Evolutionary conservation across 2,113 vertebrate species (phyloP).

Genomic region (Amphilophus citrinellus): DNA sequence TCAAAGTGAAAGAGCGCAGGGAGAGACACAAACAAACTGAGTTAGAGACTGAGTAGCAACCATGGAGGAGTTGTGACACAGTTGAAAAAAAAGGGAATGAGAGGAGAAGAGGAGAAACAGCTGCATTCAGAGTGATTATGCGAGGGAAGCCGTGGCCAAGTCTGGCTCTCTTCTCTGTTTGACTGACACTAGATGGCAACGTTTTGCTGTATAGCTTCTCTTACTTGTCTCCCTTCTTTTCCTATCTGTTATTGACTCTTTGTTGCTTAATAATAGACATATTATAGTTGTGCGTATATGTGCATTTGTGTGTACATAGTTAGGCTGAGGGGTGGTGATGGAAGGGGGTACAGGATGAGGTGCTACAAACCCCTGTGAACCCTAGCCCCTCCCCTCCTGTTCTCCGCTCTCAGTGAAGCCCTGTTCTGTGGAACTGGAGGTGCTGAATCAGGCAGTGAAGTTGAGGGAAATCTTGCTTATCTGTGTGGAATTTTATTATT

Average conservation of each 20-base stretch:
- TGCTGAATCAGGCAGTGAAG: slow-evolving; percentile 66
- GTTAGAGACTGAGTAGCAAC: slow-evolving; percentile 41
- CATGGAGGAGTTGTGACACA: slow-evolving; percentile 58
- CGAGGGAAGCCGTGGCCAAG: slow-evolving; percentile 30
- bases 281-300: slow-evolving; percentile 35
- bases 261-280: slow-evolving; percentile 68
- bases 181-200: slow-evolving; percentile 86
- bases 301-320: slow-evolving; percentile 40
- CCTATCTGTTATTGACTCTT: slow-evolving; percentile 64
- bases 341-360: slow-evolving; percentile 23
- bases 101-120: slow-evolving; percentile 26
- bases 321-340: slow-evolving; percentile 17
- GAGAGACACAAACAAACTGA: slow-evolving; percentile 41
- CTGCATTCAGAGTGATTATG: slow-evolving; percentile 47
- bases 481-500: slow-evolving; percentile 78
- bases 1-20: slow-evolving; percentile 12
- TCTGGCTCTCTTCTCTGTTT: slow-evolving; percentile 44
- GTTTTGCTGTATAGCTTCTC: slow-evolving; percentile 74
- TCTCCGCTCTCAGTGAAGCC: slow-evolving; percentile 12
- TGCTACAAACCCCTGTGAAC: not conserved
- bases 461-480: slow-evolving; percentile 74
- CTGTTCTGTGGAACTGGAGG: slow-evolving; percentile 39
- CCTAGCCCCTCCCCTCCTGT: not conserved
- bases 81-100: slow-evolving; percentile 31
- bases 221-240: slow-evolving; percentile 1